Percentiles rank a stretch among this genome's conserved stretches.
Evolutionary conservation across 2,113 vertebrate species (phyloP).

Genomic region (Argyrosomus japonicus): DNA sequence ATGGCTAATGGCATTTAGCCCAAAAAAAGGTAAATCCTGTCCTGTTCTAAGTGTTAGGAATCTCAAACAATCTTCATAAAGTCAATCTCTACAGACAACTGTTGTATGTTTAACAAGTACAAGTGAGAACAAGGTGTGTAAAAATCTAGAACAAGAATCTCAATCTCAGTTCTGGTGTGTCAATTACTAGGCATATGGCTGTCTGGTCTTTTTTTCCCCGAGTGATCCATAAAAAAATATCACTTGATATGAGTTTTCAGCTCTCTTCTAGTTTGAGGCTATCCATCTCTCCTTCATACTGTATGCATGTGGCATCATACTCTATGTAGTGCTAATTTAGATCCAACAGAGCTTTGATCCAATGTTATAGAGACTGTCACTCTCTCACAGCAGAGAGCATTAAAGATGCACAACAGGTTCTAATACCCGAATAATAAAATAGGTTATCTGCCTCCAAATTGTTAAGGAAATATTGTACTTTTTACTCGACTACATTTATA

Average conservation of each 20-base stretch:
- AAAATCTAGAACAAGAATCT: neutral
- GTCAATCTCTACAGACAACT: no score
- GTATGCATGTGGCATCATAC: neutral
- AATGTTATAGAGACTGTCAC: neutral
- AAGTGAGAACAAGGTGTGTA: neutral
- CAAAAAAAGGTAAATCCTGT: conserved; percentile 10
- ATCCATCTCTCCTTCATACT: neutral
- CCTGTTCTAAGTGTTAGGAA: neutral
- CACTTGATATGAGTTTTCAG: conserved; percentile 8
- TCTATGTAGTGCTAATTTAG: neutral
- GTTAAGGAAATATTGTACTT: neutral
- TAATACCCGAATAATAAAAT: no score
- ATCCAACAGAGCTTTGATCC: neutral
- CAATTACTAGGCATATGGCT: neutral
- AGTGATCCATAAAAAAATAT: conserved; percentile 18
- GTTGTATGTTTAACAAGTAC: no score
- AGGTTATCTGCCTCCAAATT: neutral
- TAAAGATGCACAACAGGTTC: neutral
- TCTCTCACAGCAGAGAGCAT: neutral
- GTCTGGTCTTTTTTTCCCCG: neutral
- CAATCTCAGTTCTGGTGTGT: neutral
- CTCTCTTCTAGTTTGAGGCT: conserved; percentile 1
- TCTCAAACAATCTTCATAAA: no score
- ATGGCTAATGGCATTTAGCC: neutral
- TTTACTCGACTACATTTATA: no score